These are phyloP conservation scores for Chaenocephalus aceratus DNA, from an alignment of 2,113 vertebrate genomes.

Conservation along the genomic window DNA sequence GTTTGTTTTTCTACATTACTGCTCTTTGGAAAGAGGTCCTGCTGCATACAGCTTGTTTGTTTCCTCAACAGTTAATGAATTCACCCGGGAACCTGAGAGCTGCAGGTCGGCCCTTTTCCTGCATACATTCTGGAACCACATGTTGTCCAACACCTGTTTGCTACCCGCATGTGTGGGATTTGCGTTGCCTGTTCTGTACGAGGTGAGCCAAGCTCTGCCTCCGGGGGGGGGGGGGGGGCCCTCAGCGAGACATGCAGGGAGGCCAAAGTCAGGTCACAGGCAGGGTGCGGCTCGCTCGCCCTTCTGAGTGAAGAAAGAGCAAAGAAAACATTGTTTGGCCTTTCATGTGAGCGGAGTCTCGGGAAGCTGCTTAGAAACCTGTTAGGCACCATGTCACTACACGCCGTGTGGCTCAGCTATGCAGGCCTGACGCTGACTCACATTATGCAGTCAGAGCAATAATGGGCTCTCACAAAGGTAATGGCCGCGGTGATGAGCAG, in stretches of 20 bases:
- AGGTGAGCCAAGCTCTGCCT: constrained; percentile 45
- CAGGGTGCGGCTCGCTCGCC: constrained; percentile 71
- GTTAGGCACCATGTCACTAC: constrained; percentile 34
- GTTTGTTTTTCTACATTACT: too few relatives aligned
- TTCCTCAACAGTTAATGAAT: constrained; percentile 25
- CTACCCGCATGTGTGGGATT: constrained; percentile 30
- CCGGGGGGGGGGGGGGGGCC: constrained; percentile 78
- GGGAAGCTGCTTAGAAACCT: constrained; percentile 50
- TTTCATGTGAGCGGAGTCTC: constrained; percentile 61
- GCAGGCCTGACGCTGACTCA: constrained; percentile 7
- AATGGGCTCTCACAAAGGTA: too few relatives aligned
- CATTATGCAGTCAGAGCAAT: not conserved
- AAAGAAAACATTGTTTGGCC: constrained; percentile 62
- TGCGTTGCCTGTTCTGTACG: constrained; percentile 31
- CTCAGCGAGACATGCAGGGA: constrained; percentile 50
- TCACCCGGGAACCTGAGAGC: constrained; percentile 9
- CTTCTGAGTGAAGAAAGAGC: constrained; percentile 57
- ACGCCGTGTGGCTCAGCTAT: constrained; percentile 25
- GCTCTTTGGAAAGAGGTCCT: not conserved
- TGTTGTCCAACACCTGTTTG: constrained; percentile 72
- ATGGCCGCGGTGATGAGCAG: too few relatives aligned
- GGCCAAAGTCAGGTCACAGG: constrained; percentile 78
- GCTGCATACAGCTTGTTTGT: constrained; percentile 26
- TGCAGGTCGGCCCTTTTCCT: not conserved
- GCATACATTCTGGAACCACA: constrained; percentile 12